Base-by-base conservation (phyloP, 2,113 vertebrate genomes). In the Erinaceus europaeus region DNA sequence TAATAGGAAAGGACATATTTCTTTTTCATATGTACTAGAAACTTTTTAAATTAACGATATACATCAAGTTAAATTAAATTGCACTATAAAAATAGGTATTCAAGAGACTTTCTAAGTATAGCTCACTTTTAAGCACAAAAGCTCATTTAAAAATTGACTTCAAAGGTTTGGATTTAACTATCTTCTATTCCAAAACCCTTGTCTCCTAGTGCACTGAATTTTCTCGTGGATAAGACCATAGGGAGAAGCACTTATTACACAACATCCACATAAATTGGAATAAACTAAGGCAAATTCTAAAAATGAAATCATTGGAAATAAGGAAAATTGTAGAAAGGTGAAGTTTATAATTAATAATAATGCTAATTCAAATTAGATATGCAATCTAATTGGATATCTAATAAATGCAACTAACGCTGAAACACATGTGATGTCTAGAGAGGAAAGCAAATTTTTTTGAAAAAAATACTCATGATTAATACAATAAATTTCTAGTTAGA, bases 381-480 rank as follows among this genome's bases (percentile, higher is more conserved):
- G 4, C 59, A 71, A 55, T 52, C 1, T 52, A 65, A 50, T 23
- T 81, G 67, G 3, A 40, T 77, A 12, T 38, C 25, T 38, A 71
- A 38, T 59, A 44, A 84, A 40, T 12, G 10, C 52, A 40, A 59
- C 40, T 53, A 71, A 40, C 46, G 65, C 61, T 74, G 80, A 90
- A 29, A 59, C 3, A 83, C 25, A 46, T 71, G 25, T 57, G 50
- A 21, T 10, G 3, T n/a, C 9, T 87, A 72, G 61, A 42, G 21
- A 64, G 4, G 77, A 77, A 53, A 76, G 38, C 40, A 53, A 82
- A 77, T 89, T 90, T 88, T 81, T 73, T 96, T 94, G n/a, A n/a
- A n/a, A n/a, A n/a, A n/a, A n/a, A n/a, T 92, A 94, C 95, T 95
- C 79, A 38, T 90, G 44, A 78, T 84, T 89, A 67, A 94, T 88